phyloP scores from a whole-genome alignment of 2,113 vertebrate genomes.

The Galbula dea region DNA sequence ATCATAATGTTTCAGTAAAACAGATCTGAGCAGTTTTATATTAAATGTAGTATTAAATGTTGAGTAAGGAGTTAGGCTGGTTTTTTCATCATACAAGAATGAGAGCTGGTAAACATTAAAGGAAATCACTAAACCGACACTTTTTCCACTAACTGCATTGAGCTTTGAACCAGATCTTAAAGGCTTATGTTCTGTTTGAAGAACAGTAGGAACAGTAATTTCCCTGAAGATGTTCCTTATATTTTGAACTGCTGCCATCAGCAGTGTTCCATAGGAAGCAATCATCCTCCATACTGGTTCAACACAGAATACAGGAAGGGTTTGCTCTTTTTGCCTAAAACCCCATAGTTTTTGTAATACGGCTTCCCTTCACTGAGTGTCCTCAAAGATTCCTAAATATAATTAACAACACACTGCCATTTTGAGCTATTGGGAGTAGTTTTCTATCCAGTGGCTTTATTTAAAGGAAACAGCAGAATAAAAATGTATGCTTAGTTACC shows the following conservation, averaged over 20 bases:
- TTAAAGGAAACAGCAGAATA: neutral
- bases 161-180: neutral
- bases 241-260: neutral
- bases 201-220: neutral
- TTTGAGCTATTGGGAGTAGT: neutral
- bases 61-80: neutral
- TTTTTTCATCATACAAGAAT: neutral
- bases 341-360: accelerated
- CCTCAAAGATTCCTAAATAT: neutral
- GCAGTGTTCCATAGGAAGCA: neutral
- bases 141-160: neutral
- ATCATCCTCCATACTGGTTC: neutral
- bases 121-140: neutral
- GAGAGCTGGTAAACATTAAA: neutral
- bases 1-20: neutral
- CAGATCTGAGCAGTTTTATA: neutral
- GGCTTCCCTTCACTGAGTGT: neutral
- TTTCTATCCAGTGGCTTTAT: neutral
- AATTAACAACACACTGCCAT: neutral
- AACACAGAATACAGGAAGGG: neutral
- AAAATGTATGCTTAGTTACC: neutral
- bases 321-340: neutral
- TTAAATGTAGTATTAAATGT: neutral
- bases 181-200: neutral
- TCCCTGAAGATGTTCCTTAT: neutral